Evolutionary conservation across 1,140 invertebrate genomes (phyloP).

Genomic region (Coelopa frigida): DNA sequence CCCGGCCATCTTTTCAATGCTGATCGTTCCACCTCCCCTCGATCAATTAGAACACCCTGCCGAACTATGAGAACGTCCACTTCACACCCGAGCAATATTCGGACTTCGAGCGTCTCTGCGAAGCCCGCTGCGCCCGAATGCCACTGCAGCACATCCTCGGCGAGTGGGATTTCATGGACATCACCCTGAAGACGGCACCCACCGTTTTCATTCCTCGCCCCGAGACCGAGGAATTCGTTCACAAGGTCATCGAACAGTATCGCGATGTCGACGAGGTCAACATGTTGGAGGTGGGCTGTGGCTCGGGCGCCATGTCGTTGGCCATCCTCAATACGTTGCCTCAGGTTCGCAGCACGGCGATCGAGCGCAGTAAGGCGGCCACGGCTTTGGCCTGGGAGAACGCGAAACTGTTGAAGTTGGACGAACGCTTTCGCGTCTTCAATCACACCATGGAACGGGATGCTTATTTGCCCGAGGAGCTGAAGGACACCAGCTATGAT

Average conservation of each 20-base stretch:
- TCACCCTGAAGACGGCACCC: slow-evolving; percentile 56
- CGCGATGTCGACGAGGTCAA: slow-evolving; percentile 22
- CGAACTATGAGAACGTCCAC: slow-evolving; percentile 21
- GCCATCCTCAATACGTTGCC: slow-evolving; percentile 51
- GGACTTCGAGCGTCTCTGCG: slow-evolving; percentile 37
- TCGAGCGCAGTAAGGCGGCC: slow-evolving; percentile 55
- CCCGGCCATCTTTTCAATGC: too few relatives aligned
- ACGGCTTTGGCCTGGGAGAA: slow-evolving; percentile 55
- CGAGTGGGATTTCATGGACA: slow-evolving; percentile 65
- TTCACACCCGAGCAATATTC: slow-evolving; percentile 27
- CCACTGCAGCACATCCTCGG: slow-evolving; percentile 67
- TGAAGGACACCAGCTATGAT: slow-evolving; percentile 47
- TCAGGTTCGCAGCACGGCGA: slow-evolving; percentile 48
- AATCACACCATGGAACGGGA: slow-evolving; percentile 46
- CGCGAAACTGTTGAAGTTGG: slow-evolving; percentile 47
- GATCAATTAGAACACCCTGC: slow-evolving; percentile 25
- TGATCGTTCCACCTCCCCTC: too few relatives aligned
- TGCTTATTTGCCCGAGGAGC: slow-evolving; percentile 30
- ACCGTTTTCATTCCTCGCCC: slow-evolving; percentile 68
- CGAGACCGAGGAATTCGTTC: slow-evolving; percentile 64
- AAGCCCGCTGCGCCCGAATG: slow-evolving; percentile 50
- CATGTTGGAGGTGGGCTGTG: slow-evolving; percentile 61
- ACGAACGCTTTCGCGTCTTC: slow-evolving; percentile 46
- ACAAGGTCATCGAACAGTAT: slow-evolving; percentile 46
- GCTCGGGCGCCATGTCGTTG: slow-evolving; percentile 61